Evolutionary conservation across 64 coral and sea anemone species (phyloP).

Genomic region (Dendronephthya gigantea): DNA sequence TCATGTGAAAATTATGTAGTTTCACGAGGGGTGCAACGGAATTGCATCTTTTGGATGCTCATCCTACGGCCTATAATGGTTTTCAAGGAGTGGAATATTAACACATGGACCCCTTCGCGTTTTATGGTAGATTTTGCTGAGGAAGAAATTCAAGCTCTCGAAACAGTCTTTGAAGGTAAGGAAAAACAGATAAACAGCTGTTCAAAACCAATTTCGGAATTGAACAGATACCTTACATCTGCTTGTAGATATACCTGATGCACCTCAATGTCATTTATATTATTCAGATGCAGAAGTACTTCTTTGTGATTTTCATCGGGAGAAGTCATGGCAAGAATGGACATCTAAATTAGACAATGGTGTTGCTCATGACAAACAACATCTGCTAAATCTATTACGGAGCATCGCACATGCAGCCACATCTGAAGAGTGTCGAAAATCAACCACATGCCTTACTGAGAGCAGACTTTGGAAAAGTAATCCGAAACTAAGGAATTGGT

Average conservation of each 20-base stretch:
- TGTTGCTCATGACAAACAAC: background rate
- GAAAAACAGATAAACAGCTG: background rate
- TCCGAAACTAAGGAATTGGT: conserved; percentile 24
- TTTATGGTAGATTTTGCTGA: background rate
- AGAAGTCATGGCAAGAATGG: conserved; percentile 47
- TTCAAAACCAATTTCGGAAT: too few species aligned
- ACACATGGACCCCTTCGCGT: background rate
- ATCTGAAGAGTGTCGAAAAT: background rate
- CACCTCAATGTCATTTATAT: background rate
- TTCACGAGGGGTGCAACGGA: too few species aligned
- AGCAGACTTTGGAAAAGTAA: conserved; percentile 30
- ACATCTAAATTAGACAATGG: conserved; percentile 28
- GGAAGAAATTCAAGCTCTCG: background rate
- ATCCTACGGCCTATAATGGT: too few species aligned
- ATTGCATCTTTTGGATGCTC: too few species aligned
- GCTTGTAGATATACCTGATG: too few species aligned
- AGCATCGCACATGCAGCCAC: conserved; percentile 17
- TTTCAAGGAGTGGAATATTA: background rate
- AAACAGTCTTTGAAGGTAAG: background rate
- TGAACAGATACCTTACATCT: too few species aligned
- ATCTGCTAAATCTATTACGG: conserved; percentile 16
- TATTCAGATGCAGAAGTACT: background rate
- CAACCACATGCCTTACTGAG: background rate
- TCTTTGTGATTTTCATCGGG: conserved; percentile 45
- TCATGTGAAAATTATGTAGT: too few species aligned